Evolutionary conservation across 2,113 vertebrate species (phyloP), one percentile per base, ranked within the genome.

Genomic region (Nestor notabilis): DNA sequence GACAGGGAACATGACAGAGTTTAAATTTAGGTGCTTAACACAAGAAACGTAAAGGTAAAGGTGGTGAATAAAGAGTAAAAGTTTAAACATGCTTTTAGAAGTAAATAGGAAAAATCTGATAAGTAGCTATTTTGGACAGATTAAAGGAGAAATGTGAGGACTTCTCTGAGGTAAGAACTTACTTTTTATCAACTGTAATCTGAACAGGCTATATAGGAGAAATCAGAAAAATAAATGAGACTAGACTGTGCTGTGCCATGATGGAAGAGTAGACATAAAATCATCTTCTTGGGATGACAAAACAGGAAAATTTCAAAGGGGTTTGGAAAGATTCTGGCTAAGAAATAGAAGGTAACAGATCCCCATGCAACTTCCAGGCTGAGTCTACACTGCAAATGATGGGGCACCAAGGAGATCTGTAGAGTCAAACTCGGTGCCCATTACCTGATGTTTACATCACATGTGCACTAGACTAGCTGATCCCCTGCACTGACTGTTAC

Each of bases 131-230:
- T 94, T 90, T 83, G 85, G 75, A 93, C 53, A 93, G 50, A 88
- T 93, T 88, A 83, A 91, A 95, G 90, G 93, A 86, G 77, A 94
- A 44, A 88, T 71, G 43, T 6, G 8, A 95, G 76, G 90, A 69
- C 74, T 94, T 92, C 90, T 86, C 53, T 33, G 75, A 96, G 78
- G 17, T 24, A 89, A 90, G 71, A 94, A 94, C 93, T 95, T 97
- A 96, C 92, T 97, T 95, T 96, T 93, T 83, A 94, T 90, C 92
- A 97, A 94, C 55, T 96, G 95, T 94, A 95, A 96, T 93, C 92
- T 95, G 92, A 95, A 97, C 88, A 87, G 92, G 94, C 95, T 94
- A 97, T 88, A 96, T 50, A 93, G 94, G 93, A 96, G 72, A 97
- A 97, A 93, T 81, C 50, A 95, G 95, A 97, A 92, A 97, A 88